These are phyloP conservation scores for Laothoe populi DNA, from an alignment of 2,888 invertebrate genomes.

Conservation along the genomic window DNA sequence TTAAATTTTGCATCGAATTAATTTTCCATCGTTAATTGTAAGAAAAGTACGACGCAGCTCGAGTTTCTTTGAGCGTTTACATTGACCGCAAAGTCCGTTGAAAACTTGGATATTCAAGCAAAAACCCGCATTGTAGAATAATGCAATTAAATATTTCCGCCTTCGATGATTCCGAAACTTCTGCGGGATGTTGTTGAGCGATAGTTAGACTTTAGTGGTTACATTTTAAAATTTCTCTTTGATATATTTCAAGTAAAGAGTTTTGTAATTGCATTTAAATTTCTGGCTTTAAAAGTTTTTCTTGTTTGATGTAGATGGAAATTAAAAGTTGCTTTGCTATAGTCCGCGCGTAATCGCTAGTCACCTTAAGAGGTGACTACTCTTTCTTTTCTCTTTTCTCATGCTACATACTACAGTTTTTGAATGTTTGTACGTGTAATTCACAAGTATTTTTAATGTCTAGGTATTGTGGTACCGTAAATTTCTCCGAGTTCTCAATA, in stretches of 20 bases:
- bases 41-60: slow-evolving; percentile 2
- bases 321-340: no score
- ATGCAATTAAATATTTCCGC: slow-evolving; percentile 76
- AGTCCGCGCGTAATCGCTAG: no score
- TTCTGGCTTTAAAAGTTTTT: no score
- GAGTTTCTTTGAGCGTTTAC: slow-evolving; percentile 30
- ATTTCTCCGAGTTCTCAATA: no score
- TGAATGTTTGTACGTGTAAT: no score
- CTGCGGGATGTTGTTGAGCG: slow-evolving; percentile 43
- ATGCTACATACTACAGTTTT: no score
- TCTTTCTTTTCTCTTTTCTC: no score
- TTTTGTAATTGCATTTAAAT: slow-evolving; percentile 1
- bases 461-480: no score
- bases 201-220: slow-evolving; percentile 33
- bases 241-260: not conserved
- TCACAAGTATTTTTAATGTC: no score
- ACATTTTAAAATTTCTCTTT: slow-evolving; percentile 5
- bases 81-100: slow-evolving; percentile 32
- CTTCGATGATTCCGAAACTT: slow-evolving; percentile 52
- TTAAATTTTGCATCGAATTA: not conserved
- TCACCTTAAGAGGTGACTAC: no score
- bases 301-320: no score
- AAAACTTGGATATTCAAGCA: slow-evolving; percentile 27
- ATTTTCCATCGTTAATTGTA: slow-evolving; percentile 7
- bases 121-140: slow-evolving; percentile 49